Evolutionary conservation across 2,888 invertebrate species (phyloP).

Genomic region (Sylvicola cinctus): DNA sequence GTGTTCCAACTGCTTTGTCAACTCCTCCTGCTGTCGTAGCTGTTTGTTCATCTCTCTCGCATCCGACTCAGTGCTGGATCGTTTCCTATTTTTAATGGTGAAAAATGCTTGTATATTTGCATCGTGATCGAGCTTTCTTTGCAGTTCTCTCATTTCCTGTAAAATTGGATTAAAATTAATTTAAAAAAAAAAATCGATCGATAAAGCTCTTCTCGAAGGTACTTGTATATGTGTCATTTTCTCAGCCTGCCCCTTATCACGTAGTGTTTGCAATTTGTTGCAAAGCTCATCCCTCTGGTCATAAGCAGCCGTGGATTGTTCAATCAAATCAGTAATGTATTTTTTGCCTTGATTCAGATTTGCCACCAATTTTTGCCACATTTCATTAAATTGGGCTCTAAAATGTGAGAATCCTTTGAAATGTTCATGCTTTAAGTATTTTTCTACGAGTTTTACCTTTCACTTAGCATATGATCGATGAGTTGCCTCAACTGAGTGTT

Average conservation of each 20-base stretch:
- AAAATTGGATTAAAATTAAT: not conserved
- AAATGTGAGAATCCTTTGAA: not conserved
- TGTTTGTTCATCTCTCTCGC: slow-evolving; percentile 51
- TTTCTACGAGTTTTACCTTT: slow-evolving; percentile 36
- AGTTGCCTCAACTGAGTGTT: slow-evolving; percentile 52
- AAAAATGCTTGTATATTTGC: slow-evolving; percentile 68
- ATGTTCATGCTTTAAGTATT: no score
- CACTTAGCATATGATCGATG: slow-evolving; percentile 63
- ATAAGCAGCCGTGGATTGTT: slow-evolving; percentile 72
- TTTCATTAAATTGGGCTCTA: slow-evolving; percentile 59
- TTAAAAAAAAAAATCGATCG: no score
- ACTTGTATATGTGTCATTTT: slow-evolving; percentile 39
- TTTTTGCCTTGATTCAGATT: slow-evolving; percentile 60
- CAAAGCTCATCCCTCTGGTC: slow-evolving; percentile 71
- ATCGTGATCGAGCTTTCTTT: slow-evolving; percentile 68
- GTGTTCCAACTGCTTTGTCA: slow-evolving; percentile 46
- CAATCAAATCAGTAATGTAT: slow-evolving; percentile 66
- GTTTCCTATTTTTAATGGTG: slow-evolving; percentile 61
- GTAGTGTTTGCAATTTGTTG: slow-evolving; percentile 57
- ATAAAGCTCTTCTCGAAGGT: no score
- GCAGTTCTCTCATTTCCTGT: slow-evolving; percentile 73
- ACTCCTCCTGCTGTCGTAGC: slow-evolving; percentile 40
- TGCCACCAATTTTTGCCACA: slow-evolving; percentile 57
- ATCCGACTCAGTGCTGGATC: slow-evolving; percentile 52
- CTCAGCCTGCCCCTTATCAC: slow-evolving; percentile 57